Evolutionary conservation across 2,888 invertebrate species (phyloP), one percentile per base, ranked within the genome.

Genomic region (Phytoseiulus persimilis): DNA sequence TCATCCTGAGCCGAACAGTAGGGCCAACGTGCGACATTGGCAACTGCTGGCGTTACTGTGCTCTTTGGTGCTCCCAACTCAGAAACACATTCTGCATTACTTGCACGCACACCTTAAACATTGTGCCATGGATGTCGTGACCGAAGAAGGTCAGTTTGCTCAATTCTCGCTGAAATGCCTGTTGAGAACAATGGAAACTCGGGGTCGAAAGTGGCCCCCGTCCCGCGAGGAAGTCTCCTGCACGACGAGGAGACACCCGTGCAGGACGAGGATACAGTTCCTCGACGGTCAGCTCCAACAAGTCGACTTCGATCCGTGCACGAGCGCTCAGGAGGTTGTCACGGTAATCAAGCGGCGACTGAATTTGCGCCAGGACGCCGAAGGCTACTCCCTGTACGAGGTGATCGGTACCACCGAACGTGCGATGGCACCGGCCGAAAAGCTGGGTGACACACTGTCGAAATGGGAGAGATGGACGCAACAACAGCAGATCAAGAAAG

Each of bases 281-380:
- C 95, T 98, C 95, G 98, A 98, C 92, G 97, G 97, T 0, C 97
- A 97, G 92, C 97, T 97, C 92, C 96, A 98, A 93, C 96, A 97
- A 0, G 95, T 98, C 0, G 98, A 98, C 93, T 98, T 98, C 93
- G 97, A 98, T 92, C 97, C 98, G 0, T 97, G 97, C 46, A 96
- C 97, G 89, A 97, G 97, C 0, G 96, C 97, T 3, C 95, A 95
- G 92, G 97, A 98, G 92, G 93, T 92, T 90, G 90, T 91, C n/a
- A 90, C 90, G 83, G 90, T 91, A 90, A 90, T 98, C 87, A 95
- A 96, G 91, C 95, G 95, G 91, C 98, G 97, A 94, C 96, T 98
- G 91, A 98, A 98, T 0, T 94, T 97, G 90, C 94, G 95, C 90
- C 95, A 95, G 90, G 94, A 95, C 90, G 96, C 96, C 14, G 95